Percentiles rank a stretch among this genome's conserved stretches.
Evolutionary conservation across 1,140 invertebrate species (phyloP).

Genomic region (Chelonus insularis): DNA sequence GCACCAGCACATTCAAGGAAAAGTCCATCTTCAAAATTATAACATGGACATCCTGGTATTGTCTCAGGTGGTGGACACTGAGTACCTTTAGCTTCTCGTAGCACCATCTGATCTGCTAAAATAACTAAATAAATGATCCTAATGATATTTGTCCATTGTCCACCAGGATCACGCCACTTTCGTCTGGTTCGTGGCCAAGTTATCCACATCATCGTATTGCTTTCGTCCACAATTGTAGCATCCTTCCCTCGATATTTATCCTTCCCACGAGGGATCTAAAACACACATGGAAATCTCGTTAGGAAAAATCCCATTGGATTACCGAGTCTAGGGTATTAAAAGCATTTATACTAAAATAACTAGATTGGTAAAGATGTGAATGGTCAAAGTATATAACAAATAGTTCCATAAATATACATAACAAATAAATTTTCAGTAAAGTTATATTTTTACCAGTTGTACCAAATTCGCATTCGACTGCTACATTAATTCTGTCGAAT

Average conservation of each 20-base stretch:
- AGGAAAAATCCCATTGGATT: neutral
- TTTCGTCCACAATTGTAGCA: constrained; percentile 31
- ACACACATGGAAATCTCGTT: neutral
- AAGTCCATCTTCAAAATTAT: constrained; percentile 87
- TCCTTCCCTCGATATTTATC: constrained; percentile 26
- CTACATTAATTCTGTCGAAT: too few relatives aligned
- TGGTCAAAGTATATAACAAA: too few relatives aligned
- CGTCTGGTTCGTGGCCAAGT: constrained; percentile 44
- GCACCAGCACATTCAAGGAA: constrained; percentile 86
- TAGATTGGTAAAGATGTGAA: too few relatives aligned
- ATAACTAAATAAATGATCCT: constrained; percentile 43
- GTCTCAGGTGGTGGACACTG: constrained; percentile 51
- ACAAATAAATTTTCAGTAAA: too few relatives aligned
- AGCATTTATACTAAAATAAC: too few relatives aligned
- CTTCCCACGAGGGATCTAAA: neutral
- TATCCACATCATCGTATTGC: constrained; percentile 46
- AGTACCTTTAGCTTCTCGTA: constrained; percentile 36
- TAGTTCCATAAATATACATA: too few relatives aligned
- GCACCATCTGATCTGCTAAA: constrained; percentile 38
- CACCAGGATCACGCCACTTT: constrained; percentile 38
- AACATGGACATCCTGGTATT: constrained; percentile 74
- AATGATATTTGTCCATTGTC: constrained; percentile 25
- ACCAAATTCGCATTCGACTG: too few relatives aligned
- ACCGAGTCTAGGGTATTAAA: too few relatives aligned
- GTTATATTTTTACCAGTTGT: too few relatives aligned